phyloP scores from a whole-genome alignment of 1,140 invertebrate genomes.

The Pseudomyrmex flavicornis region DNA sequence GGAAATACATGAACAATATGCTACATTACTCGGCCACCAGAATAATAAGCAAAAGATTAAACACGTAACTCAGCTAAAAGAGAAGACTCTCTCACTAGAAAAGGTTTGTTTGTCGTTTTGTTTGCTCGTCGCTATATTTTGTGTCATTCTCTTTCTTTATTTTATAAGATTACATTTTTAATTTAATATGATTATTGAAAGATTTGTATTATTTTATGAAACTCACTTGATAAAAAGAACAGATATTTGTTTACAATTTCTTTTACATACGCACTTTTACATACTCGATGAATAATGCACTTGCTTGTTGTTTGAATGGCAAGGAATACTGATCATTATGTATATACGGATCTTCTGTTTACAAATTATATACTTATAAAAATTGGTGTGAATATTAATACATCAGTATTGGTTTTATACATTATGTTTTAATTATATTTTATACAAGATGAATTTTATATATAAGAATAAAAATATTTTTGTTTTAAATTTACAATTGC shows the following conservation, averaged over 20 bases:
- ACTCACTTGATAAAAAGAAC: background rate
- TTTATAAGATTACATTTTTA: conserved; percentile 59
- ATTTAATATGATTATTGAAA: background rate
- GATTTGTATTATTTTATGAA: background rate
- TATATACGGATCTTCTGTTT: background rate
- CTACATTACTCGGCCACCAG: conserved; percentile 88
- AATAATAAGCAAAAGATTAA: conserved; percentile 90
- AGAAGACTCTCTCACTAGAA: conserved; percentile 86
- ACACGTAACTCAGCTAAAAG: conserved; percentile 88
- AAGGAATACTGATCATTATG: conserved; percentile 22
- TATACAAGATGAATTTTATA: conserved; percentile 34
- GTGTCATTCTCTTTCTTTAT: conserved; percentile 59
- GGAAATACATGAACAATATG: conserved; percentile 87
- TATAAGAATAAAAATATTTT: conserved; percentile 59
- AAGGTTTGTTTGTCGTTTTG: conserved; percentile 82
- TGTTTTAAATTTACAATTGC: conserved; percentile 39
- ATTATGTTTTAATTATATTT: conserved; percentile 32
- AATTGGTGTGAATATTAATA: conserved; percentile 36
- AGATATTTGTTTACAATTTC: conserved; percentile 12
- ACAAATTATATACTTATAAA: no score
- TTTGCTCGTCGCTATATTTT: no score
- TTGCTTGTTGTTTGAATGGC: background rate
- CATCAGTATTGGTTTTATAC: conserved; percentile 1
- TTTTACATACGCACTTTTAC: background rate
- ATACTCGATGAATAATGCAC: background rate